These are phyloP conservation scores for Onychomys arenicola DNA, from an alignment of 2,797 vertebrate species.

Conservation along the genomic window DNA sequence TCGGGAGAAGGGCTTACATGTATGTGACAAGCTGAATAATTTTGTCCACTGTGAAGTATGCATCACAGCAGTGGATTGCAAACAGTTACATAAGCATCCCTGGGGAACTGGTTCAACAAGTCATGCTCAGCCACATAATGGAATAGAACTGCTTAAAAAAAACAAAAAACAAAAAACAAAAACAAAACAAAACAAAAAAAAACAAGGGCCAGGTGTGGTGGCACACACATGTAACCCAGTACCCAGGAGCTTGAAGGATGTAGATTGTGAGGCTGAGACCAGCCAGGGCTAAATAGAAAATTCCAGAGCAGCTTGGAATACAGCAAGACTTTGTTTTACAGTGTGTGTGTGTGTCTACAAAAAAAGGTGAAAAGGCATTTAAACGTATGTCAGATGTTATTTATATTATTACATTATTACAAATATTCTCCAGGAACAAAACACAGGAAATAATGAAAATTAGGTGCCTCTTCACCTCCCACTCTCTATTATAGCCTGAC, in stretches of 20 bases:
- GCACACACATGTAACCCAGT: neutral
- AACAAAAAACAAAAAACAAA: neutral
- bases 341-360: neutral
- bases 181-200: too few relatives aligned
- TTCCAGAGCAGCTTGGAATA: neutral
- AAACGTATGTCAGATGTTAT: neutral
- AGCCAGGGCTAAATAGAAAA: neutral
- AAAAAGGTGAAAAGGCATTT: slow-evolving; percentile 45
- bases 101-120: slow-evolving; percentile 50
- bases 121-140: neutral
- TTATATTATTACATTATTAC: neutral
- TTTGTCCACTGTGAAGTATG: neutral
- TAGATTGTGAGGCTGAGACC: neutral
- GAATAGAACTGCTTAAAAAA: neutral
- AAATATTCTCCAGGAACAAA: slow-evolving; percentile 2
- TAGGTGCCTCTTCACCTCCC: neutral
- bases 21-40: neutral
- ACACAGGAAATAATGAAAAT: slow-evolving; percentile 50
- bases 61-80: neutral
- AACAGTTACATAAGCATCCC: neutral
- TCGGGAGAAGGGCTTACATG: neutral
- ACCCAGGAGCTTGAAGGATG: neutral
- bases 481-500: neutral
- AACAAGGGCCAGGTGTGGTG: neutral
- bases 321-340: neutral